A percentile compares a stretch with the other conserved stretches of the same genome.
These are phyloP conservation scores for Anguilla megastoma DNA, from an alignment of 2,797 vertebrate species.

Conservation along the genomic window DNA sequence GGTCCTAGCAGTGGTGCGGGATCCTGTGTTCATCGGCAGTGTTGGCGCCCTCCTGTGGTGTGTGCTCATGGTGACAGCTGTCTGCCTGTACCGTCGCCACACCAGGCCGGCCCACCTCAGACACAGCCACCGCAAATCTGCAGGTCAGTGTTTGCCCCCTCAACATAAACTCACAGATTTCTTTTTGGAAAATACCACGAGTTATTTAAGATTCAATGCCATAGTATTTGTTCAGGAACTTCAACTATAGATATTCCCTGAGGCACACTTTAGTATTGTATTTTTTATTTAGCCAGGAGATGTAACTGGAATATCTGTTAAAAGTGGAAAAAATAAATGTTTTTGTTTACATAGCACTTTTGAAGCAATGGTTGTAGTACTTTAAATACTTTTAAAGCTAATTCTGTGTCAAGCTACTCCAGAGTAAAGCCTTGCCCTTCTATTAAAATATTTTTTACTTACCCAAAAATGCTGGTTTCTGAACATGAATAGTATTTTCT, in stretches of 20 bases:
- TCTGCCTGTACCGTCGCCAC: conserved; percentile 79
- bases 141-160: conserved; percentile 58
- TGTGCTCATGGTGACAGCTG: conserved; percentile 73
- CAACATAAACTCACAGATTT: neutral
- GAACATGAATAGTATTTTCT: neutral
- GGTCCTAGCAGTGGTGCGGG: conserved; percentile 68
- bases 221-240: neutral
- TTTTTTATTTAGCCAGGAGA: neutral
- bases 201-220: too few relatives aligned
- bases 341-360: neutral
- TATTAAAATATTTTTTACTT: neutral
- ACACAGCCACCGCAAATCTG: conserved; percentile 51
- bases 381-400: too few relatives aligned
- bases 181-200: neutral
- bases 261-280: too few relatives aligned
- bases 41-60: conserved; percentile 81
- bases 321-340: neutral
- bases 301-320: neutral
- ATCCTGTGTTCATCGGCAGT: conserved; percentile 83
- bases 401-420: too few relatives aligned
- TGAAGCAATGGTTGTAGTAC: conserved; percentile 34
- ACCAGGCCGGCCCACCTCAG: conserved; percentile 56
- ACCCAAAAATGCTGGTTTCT: neutral
- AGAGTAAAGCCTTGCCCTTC: neutral
- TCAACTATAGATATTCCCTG: too few relatives aligned